phyloP scores from a whole-genome alignment of 2,797 vertebrate species.

The Gephyroberyx darwinii region DNA sequence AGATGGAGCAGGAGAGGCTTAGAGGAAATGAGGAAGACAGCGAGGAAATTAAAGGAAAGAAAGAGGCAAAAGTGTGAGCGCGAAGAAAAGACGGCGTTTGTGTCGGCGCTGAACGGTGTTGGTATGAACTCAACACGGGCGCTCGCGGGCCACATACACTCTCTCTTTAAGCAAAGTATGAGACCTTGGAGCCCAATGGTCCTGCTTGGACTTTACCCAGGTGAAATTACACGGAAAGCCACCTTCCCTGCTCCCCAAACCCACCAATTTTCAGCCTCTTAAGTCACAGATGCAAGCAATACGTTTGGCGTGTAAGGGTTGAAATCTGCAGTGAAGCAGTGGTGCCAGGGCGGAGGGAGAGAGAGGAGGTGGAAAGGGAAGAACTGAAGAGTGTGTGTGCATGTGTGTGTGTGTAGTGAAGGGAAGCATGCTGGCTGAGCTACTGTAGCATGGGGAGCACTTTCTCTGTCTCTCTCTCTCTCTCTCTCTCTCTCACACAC shows the following conservation, averaged over 20 bases:
- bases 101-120: not conserved
- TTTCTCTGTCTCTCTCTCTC: conserved; percentile 36
- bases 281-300: conserved; percentile 68
- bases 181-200: conserved; percentile 42
- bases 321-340: conserved; percentile 65
- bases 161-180: conserved; percentile 41
- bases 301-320: conserved; percentile 55
- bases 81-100: not conserved
- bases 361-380: conserved; percentile 34
- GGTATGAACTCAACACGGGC: conserved; percentile 23
- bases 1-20: not conserved
- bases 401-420: conserved; percentile 33
- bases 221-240: conserved; percentile 63
- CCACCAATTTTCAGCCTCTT: conserved; percentile 60
- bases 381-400: conserved; percentile 9
- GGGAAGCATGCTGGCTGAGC: conserved; percentile 50
- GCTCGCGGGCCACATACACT: conserved; percentile 34
- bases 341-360: conserved; percentile 55
- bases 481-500: conserved; percentile 23
- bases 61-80: conserved; percentile 23
- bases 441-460: conserved; percentile 51
- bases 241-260: conserved; percentile 45
- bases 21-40: conserved; percentile 62
- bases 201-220: conserved; percentile 58
- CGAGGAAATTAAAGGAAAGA: conserved; percentile 59